Evolutionary conservation across 2,113 vertebrate species (phyloP).

Genomic region (Ptyas mucosa): DNA sequence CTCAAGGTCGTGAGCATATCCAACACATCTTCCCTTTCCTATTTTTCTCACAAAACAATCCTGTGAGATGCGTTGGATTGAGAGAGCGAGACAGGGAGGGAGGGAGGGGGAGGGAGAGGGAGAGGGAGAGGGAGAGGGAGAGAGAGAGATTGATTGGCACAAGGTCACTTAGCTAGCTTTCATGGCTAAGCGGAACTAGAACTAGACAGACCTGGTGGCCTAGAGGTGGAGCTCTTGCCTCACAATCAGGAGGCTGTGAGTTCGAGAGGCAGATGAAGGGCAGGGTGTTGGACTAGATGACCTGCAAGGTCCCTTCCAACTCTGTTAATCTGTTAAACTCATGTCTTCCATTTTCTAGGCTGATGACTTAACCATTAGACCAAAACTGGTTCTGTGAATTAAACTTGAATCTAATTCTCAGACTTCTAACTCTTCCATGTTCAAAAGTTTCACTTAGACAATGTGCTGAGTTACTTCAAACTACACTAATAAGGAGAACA

Average conservation of each 20-base stretch:
- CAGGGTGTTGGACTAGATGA: no score
- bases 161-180: not conserved
- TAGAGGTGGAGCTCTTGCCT: no score
- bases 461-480: constrained; percentile 39
- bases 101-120: rapidly evolving
- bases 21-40: no score
- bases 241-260: no score
- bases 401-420: constrained; percentile 41
- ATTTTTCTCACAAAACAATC: not conserved
- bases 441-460: constrained; percentile 20
- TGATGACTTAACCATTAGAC: not conserved
- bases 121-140: no score
- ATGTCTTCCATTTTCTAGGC: not conserved
- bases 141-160: no score
- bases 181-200: not conserved
- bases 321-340: not conserved
- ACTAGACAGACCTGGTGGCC: not conserved
- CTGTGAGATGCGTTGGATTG: no score
- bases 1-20: not conserved
- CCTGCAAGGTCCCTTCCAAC: no score
- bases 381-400: constrained; percentile 32
- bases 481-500: constrained; percentile 24
- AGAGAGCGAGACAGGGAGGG: no score
- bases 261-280: no score
- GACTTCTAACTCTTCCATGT: constrained; percentile 22